Percentiles rank a stretch among this genome's conserved stretches.
These are phyloP conservation scores for Uria aalge DNA, from an alignment of 2,113 vertebrate species.

Conservation along the genomic window DNA sequence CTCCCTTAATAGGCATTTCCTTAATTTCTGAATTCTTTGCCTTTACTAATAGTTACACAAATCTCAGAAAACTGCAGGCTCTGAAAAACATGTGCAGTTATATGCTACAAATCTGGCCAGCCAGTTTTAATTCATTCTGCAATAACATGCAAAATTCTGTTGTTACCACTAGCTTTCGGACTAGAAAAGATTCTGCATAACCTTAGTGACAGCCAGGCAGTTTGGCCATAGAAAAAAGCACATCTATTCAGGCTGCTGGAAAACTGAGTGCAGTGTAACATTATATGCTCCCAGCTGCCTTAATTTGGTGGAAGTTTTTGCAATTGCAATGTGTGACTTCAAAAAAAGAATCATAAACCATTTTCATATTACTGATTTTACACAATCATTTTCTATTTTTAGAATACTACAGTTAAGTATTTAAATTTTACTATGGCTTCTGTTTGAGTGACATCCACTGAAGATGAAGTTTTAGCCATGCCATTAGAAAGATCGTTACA, in stretches of 20 bases:
- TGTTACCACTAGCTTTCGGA: not conserved
- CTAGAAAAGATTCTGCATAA: not conserved
- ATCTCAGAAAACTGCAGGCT: not conserved
- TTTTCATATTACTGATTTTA: not conserved
- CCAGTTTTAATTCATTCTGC: not conserved
- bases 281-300: not conserved
- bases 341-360: not conserved
- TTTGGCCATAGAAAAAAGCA: not conserved
- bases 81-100: not conserved
- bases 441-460: not conserved
- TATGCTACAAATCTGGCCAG: not conserved
- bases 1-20: not conserved
- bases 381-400: not conserved
- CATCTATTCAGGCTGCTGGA: not conserved
- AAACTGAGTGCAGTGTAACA: not conserved
- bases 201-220: not conserved
- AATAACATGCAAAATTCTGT: not conserved
- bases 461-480: not conserved
- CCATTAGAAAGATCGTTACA: not conserved
- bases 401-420: not conserved
- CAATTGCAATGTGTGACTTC: not conserved
- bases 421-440: not conserved
- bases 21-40: not conserved
- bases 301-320: not conserved
- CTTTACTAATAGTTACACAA: not conserved